These are phyloP conservation scores for Blastobasis adustella DNA, from an alignment of 2,888 invertebrate species.

Conservation along the genomic window DNA sequence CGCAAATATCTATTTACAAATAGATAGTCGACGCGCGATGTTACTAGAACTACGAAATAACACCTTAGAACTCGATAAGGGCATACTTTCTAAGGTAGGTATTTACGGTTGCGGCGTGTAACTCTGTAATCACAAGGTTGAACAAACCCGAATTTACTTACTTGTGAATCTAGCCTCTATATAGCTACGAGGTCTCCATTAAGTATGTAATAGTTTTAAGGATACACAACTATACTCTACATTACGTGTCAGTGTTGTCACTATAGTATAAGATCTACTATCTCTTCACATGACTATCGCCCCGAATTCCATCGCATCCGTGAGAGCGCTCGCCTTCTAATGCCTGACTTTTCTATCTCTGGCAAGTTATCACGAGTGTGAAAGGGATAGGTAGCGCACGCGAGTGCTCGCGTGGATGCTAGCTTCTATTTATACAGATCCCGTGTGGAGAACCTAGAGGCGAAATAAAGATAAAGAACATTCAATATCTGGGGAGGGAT, in stretches of 20 bases:
- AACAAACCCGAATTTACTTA: constrained; percentile 48
- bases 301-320: neutral
- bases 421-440: no score
- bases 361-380: no score
- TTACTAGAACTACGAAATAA: no score
- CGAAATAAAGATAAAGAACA: no score
- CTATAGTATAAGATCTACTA: constrained; percentile 16
- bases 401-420: no score
- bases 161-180: constrained; percentile 29
- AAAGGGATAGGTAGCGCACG: no score
- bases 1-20: constrained; percentile 23
- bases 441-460: no score
- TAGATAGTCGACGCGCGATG: no score
- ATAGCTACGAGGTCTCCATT: constrained; percentile 27
- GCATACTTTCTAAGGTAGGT: constrained; percentile 30
- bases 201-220: constrained; percentile 31
- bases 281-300: neutral
- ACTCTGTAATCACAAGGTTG: constrained; percentile 30
- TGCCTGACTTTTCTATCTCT: no score
- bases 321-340: no score
- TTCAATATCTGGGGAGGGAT: no score
- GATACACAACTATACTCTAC: constrained; percentile 26
- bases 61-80: constrained; percentile 21
- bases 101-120: constrained; percentile 37
- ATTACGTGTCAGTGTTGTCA: constrained; percentile 33